Evolutionary conservation across 2,113 vertebrate species (phyloP).

Genomic region (Madoqua kirkii): DNA sequence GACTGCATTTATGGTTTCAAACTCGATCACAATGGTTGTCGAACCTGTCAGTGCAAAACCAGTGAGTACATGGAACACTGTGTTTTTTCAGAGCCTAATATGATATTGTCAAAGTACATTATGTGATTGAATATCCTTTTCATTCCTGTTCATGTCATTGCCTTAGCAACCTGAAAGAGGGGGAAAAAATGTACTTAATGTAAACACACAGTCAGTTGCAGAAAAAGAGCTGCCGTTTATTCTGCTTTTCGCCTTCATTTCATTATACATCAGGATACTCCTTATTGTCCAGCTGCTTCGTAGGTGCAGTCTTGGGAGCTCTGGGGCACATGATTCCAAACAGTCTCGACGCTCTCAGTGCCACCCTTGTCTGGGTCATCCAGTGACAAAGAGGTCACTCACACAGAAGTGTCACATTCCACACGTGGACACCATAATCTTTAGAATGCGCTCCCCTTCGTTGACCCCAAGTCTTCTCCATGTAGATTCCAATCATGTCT

Average conservation of each 20-base stretch:
- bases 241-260: not conserved
- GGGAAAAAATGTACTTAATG: not conserved
- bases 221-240: not conserved
- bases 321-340: not conserved
- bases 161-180: conserved; percentile 12
- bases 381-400: not conserved
- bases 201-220: not conserved
- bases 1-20: conserved; percentile 87
- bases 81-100: not conserved
- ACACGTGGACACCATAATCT: not conserved
- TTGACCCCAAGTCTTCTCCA: not conserved
- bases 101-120: conserved; percentile 37
- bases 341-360: accelerated
- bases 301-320: not conserved
- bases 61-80: conserved; percentile 81
- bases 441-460: not conserved
- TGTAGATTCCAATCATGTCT: not conserved
- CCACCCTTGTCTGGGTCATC: not conserved
- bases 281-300: too few relatives aligned
- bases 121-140: conserved; percentile 39
- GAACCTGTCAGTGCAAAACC: conserved; percentile 87
- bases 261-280: not conserved
- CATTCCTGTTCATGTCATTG: conserved; percentile 29
- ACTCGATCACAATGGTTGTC: conserved; percentile 86
- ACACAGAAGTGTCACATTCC: not conserved